Conservation (phyloP, 2,113 vertebrate species). For the Scartelaos histophorus region DNA sequence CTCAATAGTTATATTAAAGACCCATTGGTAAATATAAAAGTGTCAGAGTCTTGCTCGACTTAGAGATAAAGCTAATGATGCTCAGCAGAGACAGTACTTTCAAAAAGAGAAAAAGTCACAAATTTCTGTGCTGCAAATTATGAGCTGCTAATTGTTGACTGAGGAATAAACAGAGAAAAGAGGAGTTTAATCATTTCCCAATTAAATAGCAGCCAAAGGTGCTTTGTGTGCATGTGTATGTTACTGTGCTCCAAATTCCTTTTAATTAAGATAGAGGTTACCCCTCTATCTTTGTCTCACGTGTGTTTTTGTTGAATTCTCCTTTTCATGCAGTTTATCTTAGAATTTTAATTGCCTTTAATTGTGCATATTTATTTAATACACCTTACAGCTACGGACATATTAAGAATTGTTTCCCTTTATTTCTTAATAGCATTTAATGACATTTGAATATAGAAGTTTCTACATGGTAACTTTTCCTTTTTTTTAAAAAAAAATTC, state of each 20-base stretch:
- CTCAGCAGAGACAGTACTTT: not conserved
- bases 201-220: conserved; percentile 64
- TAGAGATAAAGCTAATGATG: not conserved
- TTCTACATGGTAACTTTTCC: not conserved
- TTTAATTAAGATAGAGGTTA: conserved; percentile 62
- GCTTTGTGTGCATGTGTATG: conserved; percentile 50
- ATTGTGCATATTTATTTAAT: conserved; percentile 65
- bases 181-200: conserved; percentile 68
- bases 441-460: not conserved
- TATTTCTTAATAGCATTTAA: not conserved
- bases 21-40: not conserved
- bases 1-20: not conserved
- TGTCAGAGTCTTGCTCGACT: not conserved
- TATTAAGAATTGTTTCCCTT: conserved; percentile 28
- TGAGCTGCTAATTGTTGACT: conserved; percentile 59
- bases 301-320: conserved; percentile 42
- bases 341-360: conserved; percentile 64
- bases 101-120: conserved; percentile 12
- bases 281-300: conserved; percentile 54
- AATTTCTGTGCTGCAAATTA: conserved; percentile 24
- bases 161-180: conserved; percentile 58
- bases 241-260: conserved; percentile 43
- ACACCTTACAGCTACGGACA: conserved; percentile 40
- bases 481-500: not conserved
- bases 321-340: conserved; percentile 39